Evolutionary conservation across 2,888 invertebrate genomes (phyloP).

Genomic region (Pristionchus entomophagus): DNA sequence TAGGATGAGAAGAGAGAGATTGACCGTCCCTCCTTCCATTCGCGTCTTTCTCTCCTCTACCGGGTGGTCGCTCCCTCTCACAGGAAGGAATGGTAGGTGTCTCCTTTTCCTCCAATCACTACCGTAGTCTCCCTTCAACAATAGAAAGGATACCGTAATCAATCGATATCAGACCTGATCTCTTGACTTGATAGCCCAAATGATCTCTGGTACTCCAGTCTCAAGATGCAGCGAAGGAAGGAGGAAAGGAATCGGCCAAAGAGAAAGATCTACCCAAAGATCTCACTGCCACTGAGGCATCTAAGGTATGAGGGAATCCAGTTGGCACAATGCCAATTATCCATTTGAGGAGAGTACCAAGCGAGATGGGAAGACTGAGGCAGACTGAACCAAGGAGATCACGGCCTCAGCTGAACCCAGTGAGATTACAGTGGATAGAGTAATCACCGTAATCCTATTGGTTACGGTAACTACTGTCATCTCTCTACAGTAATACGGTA

Average conservation of each 20-base stretch:
- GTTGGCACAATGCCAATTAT: background rate
- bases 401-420: background rate
- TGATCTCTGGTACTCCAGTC: no score
- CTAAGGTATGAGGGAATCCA: background rate
- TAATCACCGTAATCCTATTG: background rate
- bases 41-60: background rate
- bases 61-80: background rate
- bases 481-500: background rate
- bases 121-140: background rate
- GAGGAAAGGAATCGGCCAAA: background rate
- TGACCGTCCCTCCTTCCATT: background rate
- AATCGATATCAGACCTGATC: background rate
- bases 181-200: background rate
- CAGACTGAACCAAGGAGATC: background rate
- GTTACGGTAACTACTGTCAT: background rate
- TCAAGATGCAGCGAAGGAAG: background rate
- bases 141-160: background rate
- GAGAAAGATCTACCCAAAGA: background rate
- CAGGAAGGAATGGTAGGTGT: background rate
- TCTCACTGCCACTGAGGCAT: background rate
- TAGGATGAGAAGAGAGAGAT: no score
- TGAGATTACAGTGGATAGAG: background rate
- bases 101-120: background rate
- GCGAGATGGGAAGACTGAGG: slow-evolving; percentile 2
- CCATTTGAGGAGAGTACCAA: background rate